phyloP scores from a whole-genome alignment of 64 coral and sea anemone genomes.

The Montipora sp. region DNA sequence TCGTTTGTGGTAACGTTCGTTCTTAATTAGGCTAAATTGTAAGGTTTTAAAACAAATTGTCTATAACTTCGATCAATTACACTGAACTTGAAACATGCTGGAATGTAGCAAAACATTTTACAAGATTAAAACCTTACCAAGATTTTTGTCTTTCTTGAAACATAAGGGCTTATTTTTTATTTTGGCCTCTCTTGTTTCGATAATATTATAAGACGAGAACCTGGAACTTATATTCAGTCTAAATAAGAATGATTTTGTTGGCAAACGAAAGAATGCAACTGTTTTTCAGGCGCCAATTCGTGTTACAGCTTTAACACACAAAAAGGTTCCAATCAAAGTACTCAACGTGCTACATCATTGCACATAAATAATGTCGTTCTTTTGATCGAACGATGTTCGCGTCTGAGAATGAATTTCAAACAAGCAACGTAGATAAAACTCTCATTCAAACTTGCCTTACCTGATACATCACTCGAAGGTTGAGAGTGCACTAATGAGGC shows the following conservation, averaged over 20 bases:
- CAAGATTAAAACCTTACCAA: background rate
- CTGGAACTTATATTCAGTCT: too few relatives aligned
- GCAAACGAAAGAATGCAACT: too few relatives aligned
- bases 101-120: background rate
- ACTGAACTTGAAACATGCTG: background rate
- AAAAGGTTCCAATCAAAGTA: too few relatives aligned
- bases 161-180: too few relatives aligned
- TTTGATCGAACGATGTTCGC: background rate
- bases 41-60: background rate
- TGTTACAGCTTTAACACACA: too few relatives aligned
- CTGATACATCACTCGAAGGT: background rate
- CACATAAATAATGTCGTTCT: too few relatives aligned
- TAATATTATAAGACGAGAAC: too few relatives aligned
- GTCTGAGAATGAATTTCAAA: background rate
- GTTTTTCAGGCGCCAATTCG: too few relatives aligned
- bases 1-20: background rate
- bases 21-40: background rate
- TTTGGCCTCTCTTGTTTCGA: too few relatives aligned
- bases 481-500: slow-evolving; percentile 22
- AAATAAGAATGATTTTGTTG: too few relatives aligned
- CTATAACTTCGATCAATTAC: background rate
- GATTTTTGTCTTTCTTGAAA: background rate
- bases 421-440: background rate
- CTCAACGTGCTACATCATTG: too few relatives aligned
- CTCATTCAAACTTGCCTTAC: background rate